Percentiles rank a stretch among this genome's conserved stretches.
These are phyloP conservation scores for Oryzias celebensis DNA, from an alignment of 2,113 vertebrate genomes.

Conservation along the genomic window DNA sequence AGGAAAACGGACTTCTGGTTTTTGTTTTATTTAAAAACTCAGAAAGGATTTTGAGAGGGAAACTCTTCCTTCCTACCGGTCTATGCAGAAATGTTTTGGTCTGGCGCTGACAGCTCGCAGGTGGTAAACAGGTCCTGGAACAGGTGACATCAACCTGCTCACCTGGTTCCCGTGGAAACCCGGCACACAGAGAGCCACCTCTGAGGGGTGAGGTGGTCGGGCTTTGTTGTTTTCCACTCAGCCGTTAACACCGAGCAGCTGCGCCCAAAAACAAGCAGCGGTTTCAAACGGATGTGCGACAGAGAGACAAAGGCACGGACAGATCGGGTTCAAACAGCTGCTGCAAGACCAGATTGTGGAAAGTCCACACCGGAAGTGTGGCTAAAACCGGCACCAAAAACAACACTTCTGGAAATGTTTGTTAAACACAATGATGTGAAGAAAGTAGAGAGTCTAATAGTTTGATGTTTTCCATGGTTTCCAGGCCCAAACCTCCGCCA, in stretches of 20 bases:
- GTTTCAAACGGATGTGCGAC: background rate
- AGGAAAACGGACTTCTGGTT: background rate
- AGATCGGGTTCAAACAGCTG: background rate
- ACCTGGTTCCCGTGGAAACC: slow-evolving; percentile 41
- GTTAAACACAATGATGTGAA: too few relatives aligned
- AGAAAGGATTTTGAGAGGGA: too few relatives aligned
- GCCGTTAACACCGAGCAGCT: slow-evolving; percentile 4
- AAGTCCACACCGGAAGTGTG: too few relatives aligned
- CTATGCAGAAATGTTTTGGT: background rate
- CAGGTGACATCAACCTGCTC: slow-evolving; percentile 34
- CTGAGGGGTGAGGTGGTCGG: slow-evolving; percentile 23
- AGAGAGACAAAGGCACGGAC: background rate
- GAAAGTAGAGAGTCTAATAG: background rate
- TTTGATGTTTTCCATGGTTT: background rate
- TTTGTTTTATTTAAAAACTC: background rate
- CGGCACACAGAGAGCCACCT: slow-evolving; percentile 9
- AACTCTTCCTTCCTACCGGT: too few relatives aligned
- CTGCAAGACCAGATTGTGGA: too few relatives aligned
- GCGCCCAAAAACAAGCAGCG: background rate
- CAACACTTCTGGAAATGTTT: too few relatives aligned
- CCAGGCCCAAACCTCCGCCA: slow-evolving; percentile 71
- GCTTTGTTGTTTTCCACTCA: slow-evolving; percentile 32
- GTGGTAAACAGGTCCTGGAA: slow-evolving; percentile 39
- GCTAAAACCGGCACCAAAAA: too few relatives aligned
- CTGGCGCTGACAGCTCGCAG: background rate